Evolutionary conservation across 1,140 invertebrate species (phyloP), one percentile per base, ranked within the genome.

Genomic region (Drepana arcuata): DNA sequence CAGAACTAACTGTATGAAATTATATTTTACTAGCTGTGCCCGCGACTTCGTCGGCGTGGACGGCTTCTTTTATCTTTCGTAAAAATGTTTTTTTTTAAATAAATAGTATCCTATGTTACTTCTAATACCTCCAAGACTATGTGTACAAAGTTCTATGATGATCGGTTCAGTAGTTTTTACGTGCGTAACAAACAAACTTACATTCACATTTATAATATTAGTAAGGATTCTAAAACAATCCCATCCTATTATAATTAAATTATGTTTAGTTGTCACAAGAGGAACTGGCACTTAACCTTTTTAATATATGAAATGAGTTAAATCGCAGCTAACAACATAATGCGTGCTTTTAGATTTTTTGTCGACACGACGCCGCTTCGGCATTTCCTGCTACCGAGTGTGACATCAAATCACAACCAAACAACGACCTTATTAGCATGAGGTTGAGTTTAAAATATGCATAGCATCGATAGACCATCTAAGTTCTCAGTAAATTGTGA

Each of bases 291-390:
- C 63, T 65, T 51, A 55, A 67, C 63, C 78, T 66, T 50, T 52
- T 64, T 70, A 42, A 67, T 72, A 80, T 78, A 75, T 79, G 65
- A 75, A 71, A 77, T 72, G 68, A 69, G 68, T 78, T 74, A 78
- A 74, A 72, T 75, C 59, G 68, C 62, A 70, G 69, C 70, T 79
- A 82, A 79, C 65, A 77, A 65, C 58, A 67, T 79, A 70, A 77
- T 72, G 67, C 59, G 41, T 59, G 73, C 73, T 74, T 70, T 75
- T 67, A 71, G 59, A 69, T 70, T 72, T 72, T 81, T 78, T 74
- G 66, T 75, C 62, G 57, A 70, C 56, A 62, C 66, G 72, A 64
- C 61, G 59, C 59, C 58, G 48, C 56, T 52, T 32, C 48, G 70
- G 77, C 53, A 81, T 79, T 81, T 81, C 77, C 77, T 75, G 77